A percentile compares a stretch with the other conserved stretches of the same genome.
phyloP scores from a whole-genome alignment of 2,113 vertebrate genomes.

The Planiliza haematocheilus region DNA sequence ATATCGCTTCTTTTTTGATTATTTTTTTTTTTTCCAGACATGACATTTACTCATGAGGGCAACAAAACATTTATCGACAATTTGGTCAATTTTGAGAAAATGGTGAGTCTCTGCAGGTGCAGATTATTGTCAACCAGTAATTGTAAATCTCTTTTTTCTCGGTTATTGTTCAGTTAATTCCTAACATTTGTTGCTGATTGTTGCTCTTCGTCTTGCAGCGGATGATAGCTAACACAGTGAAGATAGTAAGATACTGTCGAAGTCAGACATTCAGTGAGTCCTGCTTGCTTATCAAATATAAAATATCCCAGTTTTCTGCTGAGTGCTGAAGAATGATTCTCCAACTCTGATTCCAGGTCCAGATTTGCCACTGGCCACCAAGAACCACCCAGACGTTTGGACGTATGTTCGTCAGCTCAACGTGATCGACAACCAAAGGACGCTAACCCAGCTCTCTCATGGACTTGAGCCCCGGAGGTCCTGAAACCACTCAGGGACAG shows the following conservation, averaged over 20 bases:
- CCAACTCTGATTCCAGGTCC: conserved; percentile 81
- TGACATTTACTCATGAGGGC: conserved; percentile 98
- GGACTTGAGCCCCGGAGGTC: conserved; percentile 93
- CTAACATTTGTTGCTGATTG: conserved; percentile 20
- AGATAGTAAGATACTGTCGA: conserved; percentile 92
- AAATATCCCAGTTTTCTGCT: too few relatives aligned
- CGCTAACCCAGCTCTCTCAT: conserved; percentile 96
- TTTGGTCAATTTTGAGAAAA: conserved; percentile 99
- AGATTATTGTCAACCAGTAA: conserved; percentile 13
- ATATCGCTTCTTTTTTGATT: conserved; percentile 64
- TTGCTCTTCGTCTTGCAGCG: conserved; percentile 85
- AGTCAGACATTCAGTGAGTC: conserved; percentile 97
- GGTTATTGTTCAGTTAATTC: background rate
- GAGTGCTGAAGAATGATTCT: background rate
- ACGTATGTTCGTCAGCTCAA: conserved; percentile 94
- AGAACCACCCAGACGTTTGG: conserved; percentile 95
- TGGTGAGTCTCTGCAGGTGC: conserved; percentile 86
- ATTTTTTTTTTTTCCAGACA: conserved; percentile 84
- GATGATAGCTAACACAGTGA: conserved; percentile 97
- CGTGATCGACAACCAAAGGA: conserved; percentile 99
- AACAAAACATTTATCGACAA: conserved; percentile 97
- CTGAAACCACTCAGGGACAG: conserved; percentile 80
- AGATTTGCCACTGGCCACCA: conserved; percentile 90
- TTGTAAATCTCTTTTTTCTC: background rate
- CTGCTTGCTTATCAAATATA: too few relatives aligned